Conservation (phyloP, 2,888 invertebrate genomes). For the Abrostola triplasia region DNA sequence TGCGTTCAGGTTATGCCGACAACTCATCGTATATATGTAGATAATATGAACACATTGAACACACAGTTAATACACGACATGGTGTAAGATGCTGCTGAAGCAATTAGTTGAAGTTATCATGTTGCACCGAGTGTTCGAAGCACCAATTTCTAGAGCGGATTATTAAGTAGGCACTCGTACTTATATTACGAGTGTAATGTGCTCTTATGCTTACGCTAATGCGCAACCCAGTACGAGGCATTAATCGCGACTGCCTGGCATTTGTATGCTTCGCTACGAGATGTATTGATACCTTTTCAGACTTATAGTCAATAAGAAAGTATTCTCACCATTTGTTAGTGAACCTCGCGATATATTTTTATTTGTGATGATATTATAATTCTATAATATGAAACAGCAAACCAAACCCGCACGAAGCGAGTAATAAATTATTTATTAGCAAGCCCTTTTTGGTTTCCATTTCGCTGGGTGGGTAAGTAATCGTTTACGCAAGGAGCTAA, state of each 20-base stretch:
- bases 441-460: not conserved
- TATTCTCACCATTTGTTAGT: conserved; percentile 17
- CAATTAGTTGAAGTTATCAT: too few relatives aligned
- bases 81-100: too few relatives aligned
- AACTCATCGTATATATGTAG: not conserved
- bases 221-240: conserved; percentile 25
- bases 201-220: conserved; percentile 18
- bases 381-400: not conserved
- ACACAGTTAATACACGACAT: not conserved
- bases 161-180: not conserved
- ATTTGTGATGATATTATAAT: not conserved
- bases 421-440: not conserved
- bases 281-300: conserved; percentile 34
- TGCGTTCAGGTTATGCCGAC: not conserved
- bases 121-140: too few relatives aligned
- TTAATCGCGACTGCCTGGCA: conserved; percentile 27
- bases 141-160: not conserved
- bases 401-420: not conserved
- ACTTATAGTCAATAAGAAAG: conserved; percentile 33
- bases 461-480: not conserved
- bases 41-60: not conserved
- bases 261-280: conserved; percentile 15
- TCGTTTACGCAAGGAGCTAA: not conserved
- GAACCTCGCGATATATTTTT: not conserved
- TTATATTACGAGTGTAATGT: conserved; percentile 10